A percentile compares a stretch with the other conserved stretches of the same genome.
Evolutionary conservation across 2,888 invertebrate genomes (phyloP).

Genomic region (Notodonta dromedarius): DNA sequence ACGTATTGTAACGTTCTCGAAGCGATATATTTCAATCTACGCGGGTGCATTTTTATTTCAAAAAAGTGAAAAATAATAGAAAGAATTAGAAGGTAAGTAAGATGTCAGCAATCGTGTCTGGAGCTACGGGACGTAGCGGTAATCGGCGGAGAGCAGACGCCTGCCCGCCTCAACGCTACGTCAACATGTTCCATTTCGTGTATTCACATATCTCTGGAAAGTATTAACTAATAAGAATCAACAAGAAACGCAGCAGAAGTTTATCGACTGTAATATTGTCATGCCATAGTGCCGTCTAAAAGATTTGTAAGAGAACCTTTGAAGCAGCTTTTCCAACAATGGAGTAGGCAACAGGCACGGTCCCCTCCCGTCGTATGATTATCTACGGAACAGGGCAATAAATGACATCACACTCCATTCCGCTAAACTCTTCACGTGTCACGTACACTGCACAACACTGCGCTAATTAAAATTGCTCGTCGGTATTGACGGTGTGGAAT

Average conservation of each 20-base stretch:
- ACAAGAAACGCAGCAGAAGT: slow-evolving; percentile 83
- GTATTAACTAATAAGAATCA: slow-evolving; percentile 78
- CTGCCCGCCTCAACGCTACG: slow-evolving; percentile 74
- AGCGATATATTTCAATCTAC: slow-evolving; percentile 77
- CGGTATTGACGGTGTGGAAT: slow-evolving; percentile 38
- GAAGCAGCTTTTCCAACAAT: slow-evolving; percentile 84
- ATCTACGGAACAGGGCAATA: slow-evolving; percentile 83
- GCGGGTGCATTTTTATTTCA: slow-evolving; percentile 80
- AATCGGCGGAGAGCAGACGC: slow-evolving; percentile 67
- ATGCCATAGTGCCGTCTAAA: slow-evolving; percentile 84
- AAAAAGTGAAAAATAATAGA: slow-evolving; percentile 77
- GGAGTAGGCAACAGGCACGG: slow-evolving; percentile 83
- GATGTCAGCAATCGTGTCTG: slow-evolving; percentile 79
- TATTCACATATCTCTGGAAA: slow-evolving; percentile 81
- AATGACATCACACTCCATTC: slow-evolving; percentile 74
- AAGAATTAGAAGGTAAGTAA: slow-evolving; percentile 77
- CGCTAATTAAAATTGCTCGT: slow-evolving; percentile 45
- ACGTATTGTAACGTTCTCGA: slow-evolving; percentile 67
- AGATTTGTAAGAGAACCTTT: slow-evolving; percentile 83
- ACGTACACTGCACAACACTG: slow-evolving; percentile 45
- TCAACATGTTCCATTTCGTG: slow-evolving; percentile 72
- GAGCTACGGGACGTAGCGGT: slow-evolving; percentile 77
- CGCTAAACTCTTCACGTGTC: slow-evolving; percentile 51
- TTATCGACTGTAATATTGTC: slow-evolving; percentile 82
- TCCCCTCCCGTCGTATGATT: slow-evolving; percentile 78